Percentiles rank a stretch among this genome's conserved stretches.
Conservation (phyloP, 1,140 invertebrate species). For the Nasonia vitripennis region DNA sequence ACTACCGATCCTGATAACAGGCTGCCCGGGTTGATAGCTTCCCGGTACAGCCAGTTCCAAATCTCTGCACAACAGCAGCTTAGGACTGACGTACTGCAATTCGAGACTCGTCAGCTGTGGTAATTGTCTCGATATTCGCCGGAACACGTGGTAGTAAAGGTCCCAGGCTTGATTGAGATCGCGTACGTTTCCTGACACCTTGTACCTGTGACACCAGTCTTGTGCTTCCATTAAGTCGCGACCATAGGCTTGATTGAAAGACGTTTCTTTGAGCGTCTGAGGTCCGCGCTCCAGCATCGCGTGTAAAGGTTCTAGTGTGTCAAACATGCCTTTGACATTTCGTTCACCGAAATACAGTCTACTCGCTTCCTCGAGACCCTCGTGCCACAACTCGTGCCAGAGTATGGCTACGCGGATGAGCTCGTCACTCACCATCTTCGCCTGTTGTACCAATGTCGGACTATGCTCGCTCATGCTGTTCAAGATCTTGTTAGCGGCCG, state of each 20-base stretch:
- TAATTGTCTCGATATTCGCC: constrained; percentile 94
- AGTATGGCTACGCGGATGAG: constrained; percentile 98
- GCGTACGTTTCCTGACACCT: constrained; percentile 88
- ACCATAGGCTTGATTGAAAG: constrained; percentile 97
- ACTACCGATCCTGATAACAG: constrained; percentile 89
- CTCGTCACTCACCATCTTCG: constrained; percentile 96
- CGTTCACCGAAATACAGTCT: constrained; percentile 95
- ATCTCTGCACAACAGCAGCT: constrained; percentile 91
- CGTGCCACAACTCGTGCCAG: constrained; percentile 99
- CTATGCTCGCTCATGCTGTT: constrained; percentile 97
- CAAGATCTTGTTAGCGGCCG: constrained; percentile 96
- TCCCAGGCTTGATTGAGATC: constrained; percentile 99
- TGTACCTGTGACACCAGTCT: constrained; percentile 94
- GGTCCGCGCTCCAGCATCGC: constrained; percentile 94
- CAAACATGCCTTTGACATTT: constrained; percentile 96
- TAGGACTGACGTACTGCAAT: constrained; percentile 96
- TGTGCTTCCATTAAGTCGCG: constrained; percentile 94
- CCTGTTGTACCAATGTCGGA: constrained; percentile 93
- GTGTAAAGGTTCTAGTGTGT: constrained; percentile 95
- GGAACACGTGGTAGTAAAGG: constrained; percentile 98
- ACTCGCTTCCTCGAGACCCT: constrained; percentile 98
- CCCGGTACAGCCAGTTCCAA: constrained; percentile 96
- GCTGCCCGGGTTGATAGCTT: constrained; percentile 93
- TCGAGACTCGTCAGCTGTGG: constrained; percentile 93
- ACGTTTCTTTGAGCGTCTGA: constrained; percentile 97